These are phyloP conservation scores for Ichneumoninae sp. DNA, from an alignment of 2,888 invertebrate genomes.

Conservation along the genomic window DNA sequence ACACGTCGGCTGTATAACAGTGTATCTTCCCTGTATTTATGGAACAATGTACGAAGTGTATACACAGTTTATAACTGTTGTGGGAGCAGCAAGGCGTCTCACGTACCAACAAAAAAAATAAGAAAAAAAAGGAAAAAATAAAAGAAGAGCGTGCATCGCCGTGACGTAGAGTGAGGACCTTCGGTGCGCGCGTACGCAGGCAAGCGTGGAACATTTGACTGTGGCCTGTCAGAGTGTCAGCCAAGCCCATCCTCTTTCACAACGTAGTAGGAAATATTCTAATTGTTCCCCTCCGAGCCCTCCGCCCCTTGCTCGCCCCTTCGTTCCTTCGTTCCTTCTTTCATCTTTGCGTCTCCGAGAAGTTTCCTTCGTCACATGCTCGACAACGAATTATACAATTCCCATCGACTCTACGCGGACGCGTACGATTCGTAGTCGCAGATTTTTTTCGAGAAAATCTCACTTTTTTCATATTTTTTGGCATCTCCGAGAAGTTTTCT, in stretches of 20 bases:
- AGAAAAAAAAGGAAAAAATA: not conserved
- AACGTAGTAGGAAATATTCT: constrained; percentile 80
- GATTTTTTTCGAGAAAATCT: constrained; percentile 30
- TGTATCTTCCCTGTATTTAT: not conserved
- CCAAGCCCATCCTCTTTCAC: constrained; percentile 83
- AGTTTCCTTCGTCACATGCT: constrained; percentile 62
- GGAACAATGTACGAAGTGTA: not conserved
- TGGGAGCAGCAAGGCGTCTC: constrained; percentile 19
- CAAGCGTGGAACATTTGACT: constrained; percentile 83
- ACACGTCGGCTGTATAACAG: not conserved
- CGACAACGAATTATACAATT: constrained; percentile 65
- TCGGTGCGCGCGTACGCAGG: constrained; percentile 71
- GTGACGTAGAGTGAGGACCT: constrained; percentile 49
- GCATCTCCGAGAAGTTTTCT: no score
- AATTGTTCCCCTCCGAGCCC: constrained; percentile 73
- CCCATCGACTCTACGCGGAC: constrained; percentile 39
- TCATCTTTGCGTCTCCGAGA: constrained; percentile 12
- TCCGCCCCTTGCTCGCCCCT: constrained; percentile 51
- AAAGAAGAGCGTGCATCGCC: constrained; percentile 27
- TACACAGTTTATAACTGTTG: constrained; percentile 13
- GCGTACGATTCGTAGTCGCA: constrained; percentile 5
- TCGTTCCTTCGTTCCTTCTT: constrained; percentile 19
- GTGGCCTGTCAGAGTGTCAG: constrained; percentile 81
- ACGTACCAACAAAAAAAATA: not conserved
- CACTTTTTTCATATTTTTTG: not conserved